Conservation (phyloP, 2,113 vertebrate genomes). For the Hylia prasina region DNA sequence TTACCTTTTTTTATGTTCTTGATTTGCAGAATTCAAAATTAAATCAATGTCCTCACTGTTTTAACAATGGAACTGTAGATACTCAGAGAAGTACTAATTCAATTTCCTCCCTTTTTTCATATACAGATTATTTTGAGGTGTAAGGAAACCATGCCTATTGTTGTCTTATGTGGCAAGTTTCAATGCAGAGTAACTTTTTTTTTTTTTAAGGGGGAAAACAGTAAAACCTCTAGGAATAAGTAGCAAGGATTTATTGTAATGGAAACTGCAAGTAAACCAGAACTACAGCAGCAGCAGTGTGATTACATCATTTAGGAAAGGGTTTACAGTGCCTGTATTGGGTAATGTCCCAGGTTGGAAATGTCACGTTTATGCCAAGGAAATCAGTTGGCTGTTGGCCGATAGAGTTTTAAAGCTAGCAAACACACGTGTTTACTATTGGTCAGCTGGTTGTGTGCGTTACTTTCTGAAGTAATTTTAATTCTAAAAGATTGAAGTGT, state of each 20-base stretch:
- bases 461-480: neutral
- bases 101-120: neutral
- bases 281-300: neutral
- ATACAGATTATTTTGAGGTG: neutral
- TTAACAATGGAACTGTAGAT: neutral
- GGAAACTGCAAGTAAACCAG: slow-evolving; percentile 50
- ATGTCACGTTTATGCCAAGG: neutral
- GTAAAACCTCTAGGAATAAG: slow-evolving; percentile 13
- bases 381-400: slow-evolving; percentile 47
- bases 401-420: slow-evolving; percentile 3
- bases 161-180: neutral
- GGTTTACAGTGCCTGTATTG: neutral
- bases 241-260: slow-evolving; percentile 32
- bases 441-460: neutral
- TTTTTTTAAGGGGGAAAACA: neutral
- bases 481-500: neutral
- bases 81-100: neutral
- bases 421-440: neutral
- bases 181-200: neutral
- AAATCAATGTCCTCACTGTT: neutral
- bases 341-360: slow-evolving; percentile 33
- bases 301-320: slow-evolving; percentile 43
- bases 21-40: neutral
- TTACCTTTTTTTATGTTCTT: neutral
- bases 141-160: neutral